Conservation (phyloP, 1,140 invertebrate genomes). For the Sycophila sp. region DNA sequence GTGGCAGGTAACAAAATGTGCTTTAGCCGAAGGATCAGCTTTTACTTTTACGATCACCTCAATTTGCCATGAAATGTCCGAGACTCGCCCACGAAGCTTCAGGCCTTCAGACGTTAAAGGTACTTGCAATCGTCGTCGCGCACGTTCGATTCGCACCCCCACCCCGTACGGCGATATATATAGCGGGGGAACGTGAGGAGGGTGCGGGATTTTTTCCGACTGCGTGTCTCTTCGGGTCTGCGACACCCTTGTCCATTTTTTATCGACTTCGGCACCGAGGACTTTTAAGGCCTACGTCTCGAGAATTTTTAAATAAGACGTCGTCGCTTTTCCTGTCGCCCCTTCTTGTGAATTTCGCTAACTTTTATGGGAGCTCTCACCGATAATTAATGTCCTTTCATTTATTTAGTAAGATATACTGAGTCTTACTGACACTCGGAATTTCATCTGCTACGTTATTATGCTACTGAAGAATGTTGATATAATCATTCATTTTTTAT, state of each 20-base stretch:
- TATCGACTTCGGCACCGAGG: background rate
- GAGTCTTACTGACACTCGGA: too few species aligned
- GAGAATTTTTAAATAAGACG: background rate
- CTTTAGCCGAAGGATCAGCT: too few species aligned
- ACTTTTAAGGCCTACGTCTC: constrained; percentile 1
- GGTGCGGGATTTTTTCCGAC: background rate
- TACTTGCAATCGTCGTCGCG: background rate
- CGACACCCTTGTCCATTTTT: background rate
- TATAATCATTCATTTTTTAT: too few species aligned
- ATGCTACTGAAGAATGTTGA: too few species aligned
- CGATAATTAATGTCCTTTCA: too few species aligned
- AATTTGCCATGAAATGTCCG: too few species aligned
- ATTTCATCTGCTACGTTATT: too few species aligned
- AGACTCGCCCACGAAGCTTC: background rate
- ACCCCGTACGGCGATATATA: background rate
- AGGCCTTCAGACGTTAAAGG: background rate
- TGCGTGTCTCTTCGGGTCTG: too few species aligned
- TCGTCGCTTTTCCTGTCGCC: background rate
- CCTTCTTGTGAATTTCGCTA: background rate
- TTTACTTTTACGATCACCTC: too few species aligned
- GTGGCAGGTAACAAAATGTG: too few species aligned
- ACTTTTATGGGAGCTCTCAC: too few species aligned
- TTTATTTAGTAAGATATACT: too few species aligned
- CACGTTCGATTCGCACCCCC: background rate
- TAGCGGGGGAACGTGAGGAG: constrained; percentile 6